These are phyloP conservation scores for Willowsia nigromaculata DNA, from an alignment of 2,888 invertebrate species.

Conservation along the genomic window DNA sequence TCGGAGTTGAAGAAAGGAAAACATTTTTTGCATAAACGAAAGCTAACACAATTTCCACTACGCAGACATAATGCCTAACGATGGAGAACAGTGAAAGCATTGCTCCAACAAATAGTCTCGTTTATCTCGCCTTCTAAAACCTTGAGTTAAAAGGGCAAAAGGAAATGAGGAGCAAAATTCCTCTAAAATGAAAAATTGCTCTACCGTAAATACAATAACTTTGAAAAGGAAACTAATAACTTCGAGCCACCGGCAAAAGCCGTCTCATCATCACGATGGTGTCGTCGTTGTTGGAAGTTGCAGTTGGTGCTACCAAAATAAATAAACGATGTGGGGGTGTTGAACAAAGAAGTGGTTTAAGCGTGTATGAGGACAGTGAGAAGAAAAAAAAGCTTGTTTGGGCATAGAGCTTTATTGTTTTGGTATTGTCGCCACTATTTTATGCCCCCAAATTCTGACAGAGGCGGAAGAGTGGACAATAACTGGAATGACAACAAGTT, in stretches of 20 bases:
- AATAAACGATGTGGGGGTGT: no score
- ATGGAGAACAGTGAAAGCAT: conserved; percentile 27
- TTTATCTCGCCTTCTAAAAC: neutral
- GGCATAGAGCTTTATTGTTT: no score
- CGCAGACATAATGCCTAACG: conserved; percentile 1
- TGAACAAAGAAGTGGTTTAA: no score
- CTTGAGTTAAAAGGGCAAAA: conserved; percentile 10
- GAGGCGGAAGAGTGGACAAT: no score
- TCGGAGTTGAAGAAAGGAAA: neutral
- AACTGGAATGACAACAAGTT: no score
- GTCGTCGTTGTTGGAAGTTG: no score
- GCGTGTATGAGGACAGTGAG: no score
- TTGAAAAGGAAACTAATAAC: conserved; percentile 10
- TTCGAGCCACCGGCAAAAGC: conserved; percentile 5
- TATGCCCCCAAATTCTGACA: no score
- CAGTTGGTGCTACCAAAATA: neutral
- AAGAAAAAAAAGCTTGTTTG: no score
- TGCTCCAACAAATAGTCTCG: neutral
- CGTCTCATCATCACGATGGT: neutral
- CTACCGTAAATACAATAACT: conserved; percentile 1
- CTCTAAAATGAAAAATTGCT: conserved; percentile 44
- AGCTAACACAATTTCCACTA: neutral
- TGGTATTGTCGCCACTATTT: no score
- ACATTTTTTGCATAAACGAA: neutral
- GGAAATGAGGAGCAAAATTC: conserved; percentile 39